Evolutionary conservation across 2,797 vertebrate species (phyloP).

Genomic region (Sebastes baramenuke): DNA sequence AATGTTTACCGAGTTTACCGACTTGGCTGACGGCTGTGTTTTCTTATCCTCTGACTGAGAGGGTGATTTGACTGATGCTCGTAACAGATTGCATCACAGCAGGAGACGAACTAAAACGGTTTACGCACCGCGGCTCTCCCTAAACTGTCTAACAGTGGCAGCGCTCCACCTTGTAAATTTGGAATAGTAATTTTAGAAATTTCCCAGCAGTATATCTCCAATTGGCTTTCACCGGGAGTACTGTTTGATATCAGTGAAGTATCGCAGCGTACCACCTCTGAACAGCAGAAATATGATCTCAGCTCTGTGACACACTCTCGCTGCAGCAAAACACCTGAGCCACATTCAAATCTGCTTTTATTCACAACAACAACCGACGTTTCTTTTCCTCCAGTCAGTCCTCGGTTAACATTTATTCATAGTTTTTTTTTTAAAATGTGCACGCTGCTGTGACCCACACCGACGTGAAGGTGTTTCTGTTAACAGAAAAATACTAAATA

Average conservation of each 20-base stretch:
- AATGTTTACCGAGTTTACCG: slow-evolving; percentile 58
- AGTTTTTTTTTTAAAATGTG: neutral
- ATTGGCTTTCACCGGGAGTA: slow-evolving; percentile 54
- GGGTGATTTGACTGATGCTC: slow-evolving; percentile 70
- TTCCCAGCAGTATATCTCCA: slow-evolving; percentile 71
- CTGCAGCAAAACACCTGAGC: slow-evolving; percentile 42
- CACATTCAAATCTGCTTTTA: slow-evolving; percentile 21
- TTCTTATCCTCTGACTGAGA: slow-evolving; percentile 64
- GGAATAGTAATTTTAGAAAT: slow-evolving; percentile 70
- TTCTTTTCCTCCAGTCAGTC: neutral
- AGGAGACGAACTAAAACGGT: slow-evolving; percentile 61
- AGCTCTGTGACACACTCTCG: slow-evolving; percentile 30
- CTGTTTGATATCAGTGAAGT: slow-evolving; percentile 55
- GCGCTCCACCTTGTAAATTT: slow-evolving; percentile 73
- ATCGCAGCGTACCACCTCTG: slow-evolving; percentile 49
- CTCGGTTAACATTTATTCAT: neutral
- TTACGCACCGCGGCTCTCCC: slow-evolving; percentile 66
- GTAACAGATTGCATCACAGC: slow-evolving; percentile 74
- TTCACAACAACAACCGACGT: neutral
- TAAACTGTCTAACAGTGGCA: slow-evolving; percentile 73
- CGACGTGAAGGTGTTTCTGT: neutral
- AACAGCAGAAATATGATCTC: slow-evolving; percentile 35
- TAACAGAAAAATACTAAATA: neutral
- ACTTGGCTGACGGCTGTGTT: slow-evolving; percentile 66
- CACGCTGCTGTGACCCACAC: neutral